These are phyloP conservation scores for Drosophila burlai DNA, from an alignment of 1,140 invertebrate genomes.

Conservation along the genomic window DNA sequence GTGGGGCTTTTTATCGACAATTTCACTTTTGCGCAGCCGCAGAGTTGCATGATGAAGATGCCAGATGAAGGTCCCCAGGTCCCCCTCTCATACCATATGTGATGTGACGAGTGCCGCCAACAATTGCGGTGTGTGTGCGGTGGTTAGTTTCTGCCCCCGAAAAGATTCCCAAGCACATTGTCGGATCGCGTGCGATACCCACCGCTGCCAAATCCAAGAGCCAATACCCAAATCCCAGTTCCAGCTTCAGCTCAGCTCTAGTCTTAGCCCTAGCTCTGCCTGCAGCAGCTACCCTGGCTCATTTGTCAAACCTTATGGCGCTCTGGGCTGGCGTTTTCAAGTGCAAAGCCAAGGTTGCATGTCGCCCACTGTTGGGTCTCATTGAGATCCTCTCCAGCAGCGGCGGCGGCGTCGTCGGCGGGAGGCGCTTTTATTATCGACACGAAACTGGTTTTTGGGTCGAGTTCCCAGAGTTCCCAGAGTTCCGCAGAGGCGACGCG, in stretches of 20 bases:
- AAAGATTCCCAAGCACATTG: constrained; percentile 77
- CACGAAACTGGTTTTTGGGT: constrained; percentile 63
- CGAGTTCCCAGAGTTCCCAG: constrained; percentile 35
- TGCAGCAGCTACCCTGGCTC: neutral
- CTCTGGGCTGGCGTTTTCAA: constrained; percentile 57
- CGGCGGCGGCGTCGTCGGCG: constrained; percentile 21
- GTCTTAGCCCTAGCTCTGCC: neutral
- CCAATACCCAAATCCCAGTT: neutral
- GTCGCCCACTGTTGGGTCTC: constrained; percentile 2
- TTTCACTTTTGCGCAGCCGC: constrained; percentile 74
- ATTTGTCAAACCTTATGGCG: constrained; percentile 70
- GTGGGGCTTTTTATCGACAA: constrained; percentile 70
- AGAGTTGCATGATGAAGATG: constrained; percentile 36
- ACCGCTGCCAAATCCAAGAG: neutral
- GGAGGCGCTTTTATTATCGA: constrained; percentile 69
- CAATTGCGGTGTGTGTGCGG: constrained; percentile 23
- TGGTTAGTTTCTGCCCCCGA: constrained; percentile 38
- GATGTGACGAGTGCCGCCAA: constrained; percentile 1
- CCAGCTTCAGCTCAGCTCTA: neutral
- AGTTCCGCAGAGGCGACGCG: neutral
- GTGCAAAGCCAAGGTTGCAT: constrained; percentile 78
- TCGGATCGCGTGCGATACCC: constrained; percentile 66
- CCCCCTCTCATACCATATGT: constrained; percentile 12
- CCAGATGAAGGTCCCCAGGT: neutral
- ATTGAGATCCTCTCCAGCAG: constrained; percentile 17